Evolutionary conservation across 2,113 vertebrate species (phyloP).

Genomic region (Leptodactylus fuscus): DNA sequence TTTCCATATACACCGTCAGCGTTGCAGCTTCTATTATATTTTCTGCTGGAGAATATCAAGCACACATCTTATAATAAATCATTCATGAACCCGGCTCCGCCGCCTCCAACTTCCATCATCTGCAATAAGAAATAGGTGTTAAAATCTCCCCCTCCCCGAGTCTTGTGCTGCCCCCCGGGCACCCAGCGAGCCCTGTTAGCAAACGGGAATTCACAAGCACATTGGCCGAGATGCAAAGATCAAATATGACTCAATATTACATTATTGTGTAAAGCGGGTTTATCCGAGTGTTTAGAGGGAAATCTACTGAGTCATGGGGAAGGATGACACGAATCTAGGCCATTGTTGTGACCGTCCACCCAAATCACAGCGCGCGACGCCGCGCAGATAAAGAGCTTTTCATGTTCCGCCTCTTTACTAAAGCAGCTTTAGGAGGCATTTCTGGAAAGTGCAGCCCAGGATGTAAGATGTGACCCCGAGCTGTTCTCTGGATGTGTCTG

Average conservation of each 20-base stretch:
- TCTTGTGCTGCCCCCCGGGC: background rate
- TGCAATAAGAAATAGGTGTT: conserved; percentile 25
- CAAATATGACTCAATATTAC: background rate
- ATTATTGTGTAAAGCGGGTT: background rate
- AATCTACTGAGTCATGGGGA: background rate
- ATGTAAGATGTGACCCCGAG: background rate
- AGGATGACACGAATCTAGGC: background rate
- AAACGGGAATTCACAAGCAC: background rate
- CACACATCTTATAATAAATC: background rate
- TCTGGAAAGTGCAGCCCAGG: background rate
- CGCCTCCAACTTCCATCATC: conserved; percentile 2
- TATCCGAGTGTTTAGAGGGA: conserved; percentile 7
- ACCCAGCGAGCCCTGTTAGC: background rate
- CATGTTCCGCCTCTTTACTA: conserved; percentile 21
- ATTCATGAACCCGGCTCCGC: conserved; percentile 5
- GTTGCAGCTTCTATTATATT: background rate
- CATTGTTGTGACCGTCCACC: background rate
- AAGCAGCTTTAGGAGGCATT: conserved; percentile 27
- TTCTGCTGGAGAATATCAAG: background rate
- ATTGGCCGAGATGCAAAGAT: background rate
- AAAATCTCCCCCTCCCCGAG: background rate
- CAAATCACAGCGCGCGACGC: background rate
- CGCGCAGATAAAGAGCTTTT: conserved; percentile 21
- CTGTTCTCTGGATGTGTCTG: background rate
- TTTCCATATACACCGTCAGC: background rate